Evolutionary conservation across 2,797 vertebrate genomes (phyloP), one percentile per base, ranked within the genome.

Genomic region (Clarias fuscus): DNA sequence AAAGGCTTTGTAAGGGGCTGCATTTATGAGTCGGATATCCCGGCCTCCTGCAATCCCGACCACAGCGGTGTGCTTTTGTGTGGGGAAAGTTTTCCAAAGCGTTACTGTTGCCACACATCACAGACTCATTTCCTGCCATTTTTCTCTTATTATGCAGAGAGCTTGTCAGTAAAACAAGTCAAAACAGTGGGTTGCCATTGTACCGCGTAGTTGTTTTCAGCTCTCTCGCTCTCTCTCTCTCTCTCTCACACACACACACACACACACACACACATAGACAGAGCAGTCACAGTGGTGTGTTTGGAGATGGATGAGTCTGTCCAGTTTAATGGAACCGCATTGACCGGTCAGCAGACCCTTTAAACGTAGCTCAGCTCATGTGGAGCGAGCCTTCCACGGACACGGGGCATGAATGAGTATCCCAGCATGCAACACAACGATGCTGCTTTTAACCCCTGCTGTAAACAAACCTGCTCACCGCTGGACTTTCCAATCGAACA

Each of bases 291-390:
- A 65, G 67, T 33, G n/a, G 82, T 71, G 82, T 80, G 59, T 53
- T 64, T 82, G 18, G 68, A 89, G 85, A 88, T 89, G 85, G 83
- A 89, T 89, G 88, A 89, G 86, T 70, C 83, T 86, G 88, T 89
- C 83, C 83, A 53, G 75, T 86, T 88, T 86, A 90, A 90, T 86
- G 86, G 89, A 86, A 82, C 48, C 58, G 33, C 86, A 85, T 67
- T 88, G 86, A 86, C 82, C 37, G 20, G 84, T 82, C 65, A 59
- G 70, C 77, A 79, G 75, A 84, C 85, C 83, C 81, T 88, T 88
- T 61, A 86, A 88, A 88, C 27, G 81, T 86, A 89, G 86, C 85
- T 53, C 82, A 85, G 33, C 43, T 88, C 65, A 78, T 24, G 37
- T 81, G 71, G 82, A 81, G 75, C 64, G 14, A 64, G 62, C 79